phyloP scores from a whole-genome alignment of 2,888 invertebrate genomes.

The Idaea dimidiata region DNA sequence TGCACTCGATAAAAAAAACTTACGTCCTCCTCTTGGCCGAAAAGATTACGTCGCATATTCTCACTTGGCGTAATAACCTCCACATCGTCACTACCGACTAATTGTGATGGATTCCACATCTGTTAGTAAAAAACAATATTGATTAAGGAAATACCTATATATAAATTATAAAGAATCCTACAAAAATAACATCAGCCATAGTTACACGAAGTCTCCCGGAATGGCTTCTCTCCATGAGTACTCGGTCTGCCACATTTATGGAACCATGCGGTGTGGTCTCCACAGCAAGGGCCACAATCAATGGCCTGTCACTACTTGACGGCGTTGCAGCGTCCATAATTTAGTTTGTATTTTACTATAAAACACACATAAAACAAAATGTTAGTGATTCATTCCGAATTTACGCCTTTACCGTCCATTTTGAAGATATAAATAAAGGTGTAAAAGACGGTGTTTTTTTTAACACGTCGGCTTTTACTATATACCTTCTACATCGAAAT shows the following conservation, averaged over 20 bases:
- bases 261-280: slow-evolving; percentile 9
- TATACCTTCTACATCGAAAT: background rate
- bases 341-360: slow-evolving; percentile 9
- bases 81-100: slow-evolving; percentile 8
- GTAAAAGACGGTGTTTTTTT: background rate
- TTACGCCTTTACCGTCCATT: slow-evolving; percentile 1
- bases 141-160: slow-evolving; percentile 3
- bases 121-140: slow-evolving; percentile 4
- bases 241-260: slow-evolving; percentile 6
- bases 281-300: slow-evolving; percentile 6
- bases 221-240: slow-evolving; percentile 7
- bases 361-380: slow-evolving; percentile 7
- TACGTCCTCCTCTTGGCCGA: slow-evolving; percentile 9
- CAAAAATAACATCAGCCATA: slow-evolving; percentile 7
- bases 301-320: slow-evolving; percentile 8
- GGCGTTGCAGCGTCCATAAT: slow-evolving; percentile 8
- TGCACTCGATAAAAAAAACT: slow-evolving; percentile 3
- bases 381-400: slow-evolving; percentile 5
- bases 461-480: background rate
- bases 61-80: slow-evolving; percentile 9
- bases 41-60: slow-evolving; percentile 8
- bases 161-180: slow-evolving; percentile 7
- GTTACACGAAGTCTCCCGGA: slow-evolving; percentile 8
- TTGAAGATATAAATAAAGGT: slow-evolving; percentile 5
- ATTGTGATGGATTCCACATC: slow-evolving; percentile 10